Conservation (phyloP, 2,113 vertebrate species). For the Pluvialis apricaria region DNA sequence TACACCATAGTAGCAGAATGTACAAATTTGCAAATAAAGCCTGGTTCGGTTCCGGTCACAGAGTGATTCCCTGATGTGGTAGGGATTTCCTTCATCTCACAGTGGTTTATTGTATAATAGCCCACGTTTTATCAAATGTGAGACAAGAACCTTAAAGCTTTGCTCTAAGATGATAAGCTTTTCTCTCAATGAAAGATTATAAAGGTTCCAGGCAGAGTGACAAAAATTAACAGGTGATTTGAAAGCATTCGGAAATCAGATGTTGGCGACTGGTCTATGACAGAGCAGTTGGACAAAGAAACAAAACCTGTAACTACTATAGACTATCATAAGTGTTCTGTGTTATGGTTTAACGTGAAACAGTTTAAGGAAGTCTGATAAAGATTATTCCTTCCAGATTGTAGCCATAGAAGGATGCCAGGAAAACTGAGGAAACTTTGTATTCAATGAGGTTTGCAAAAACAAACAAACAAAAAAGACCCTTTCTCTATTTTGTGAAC, state of each 20-base stretch:
- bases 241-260: neutral
- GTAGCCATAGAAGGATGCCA: neutral
- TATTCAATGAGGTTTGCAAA: neutral
- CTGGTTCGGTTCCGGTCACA: neutral
- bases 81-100: neutral
- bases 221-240: neutral
- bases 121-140: neutral
- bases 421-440: neutral
- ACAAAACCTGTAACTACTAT: neutral
- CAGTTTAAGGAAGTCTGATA: neutral
- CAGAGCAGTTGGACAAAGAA: neutral
- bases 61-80: neutral
- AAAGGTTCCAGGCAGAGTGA: neutral
- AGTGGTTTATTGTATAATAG: neutral
- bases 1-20: neutral
- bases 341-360: neutral
- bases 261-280: neutral
- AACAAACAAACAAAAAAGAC: neutral
- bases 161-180: neutral
- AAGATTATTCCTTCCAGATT: neutral
- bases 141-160: neutral
- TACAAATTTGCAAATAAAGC: neutral
- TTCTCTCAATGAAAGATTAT: neutral
- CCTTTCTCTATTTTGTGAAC: neutral
- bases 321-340: neutral